A percentile compares a stretch with the other conserved stretches of the same genome.
These are phyloP conservation scores for Phalera bucephala DNA, from an alignment of 2,888 invertebrate genomes.

Conservation along the genomic window DNA sequence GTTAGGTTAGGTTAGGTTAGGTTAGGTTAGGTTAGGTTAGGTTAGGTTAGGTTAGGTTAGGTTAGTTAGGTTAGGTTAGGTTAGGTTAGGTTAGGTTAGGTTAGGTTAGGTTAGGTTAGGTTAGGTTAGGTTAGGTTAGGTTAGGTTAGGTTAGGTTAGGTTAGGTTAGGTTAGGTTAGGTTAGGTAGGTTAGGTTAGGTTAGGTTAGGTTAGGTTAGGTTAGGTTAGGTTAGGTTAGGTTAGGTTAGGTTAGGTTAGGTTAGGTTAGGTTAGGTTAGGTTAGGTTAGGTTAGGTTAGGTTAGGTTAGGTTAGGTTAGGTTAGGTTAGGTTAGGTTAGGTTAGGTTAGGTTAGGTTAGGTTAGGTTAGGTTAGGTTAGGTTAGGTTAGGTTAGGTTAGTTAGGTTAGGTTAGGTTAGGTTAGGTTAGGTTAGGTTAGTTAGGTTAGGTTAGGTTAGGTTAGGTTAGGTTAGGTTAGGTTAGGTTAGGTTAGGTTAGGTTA, in stretches of 20 bases:
- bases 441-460: constrained; percentile 23
- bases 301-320: constrained; percentile 29
- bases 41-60: constrained; percentile 32
- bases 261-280: too few relatives aligned
- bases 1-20: constrained; percentile 32
- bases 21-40: constrained; percentile 34
- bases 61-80: constrained; percentile 33
- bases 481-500: constrained; percentile 15
- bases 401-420: constrained; percentile 9
- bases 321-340: constrained; percentile 31
- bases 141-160: constrained; percentile 30
- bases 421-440: constrained; percentile 10
- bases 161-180: constrained; percentile 35
- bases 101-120: too few relatives aligned
- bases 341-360: constrained; percentile 12
- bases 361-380: constrained; percentile 11
- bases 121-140: constrained; percentile 25
- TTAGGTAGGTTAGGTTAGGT: too few relatives aligned
- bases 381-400: constrained; percentile 14
- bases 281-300: constrained; percentile 30
- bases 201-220: constrained; percentile 34
- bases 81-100: constrained; percentile 31
- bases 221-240: constrained; percentile 31
- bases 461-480: constrained; percentile 21
- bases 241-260: constrained; percentile 32